phyloP scores from a whole-genome alignment of 2,113 vertebrate genomes.

The Solenodon paradoxus region DNA sequence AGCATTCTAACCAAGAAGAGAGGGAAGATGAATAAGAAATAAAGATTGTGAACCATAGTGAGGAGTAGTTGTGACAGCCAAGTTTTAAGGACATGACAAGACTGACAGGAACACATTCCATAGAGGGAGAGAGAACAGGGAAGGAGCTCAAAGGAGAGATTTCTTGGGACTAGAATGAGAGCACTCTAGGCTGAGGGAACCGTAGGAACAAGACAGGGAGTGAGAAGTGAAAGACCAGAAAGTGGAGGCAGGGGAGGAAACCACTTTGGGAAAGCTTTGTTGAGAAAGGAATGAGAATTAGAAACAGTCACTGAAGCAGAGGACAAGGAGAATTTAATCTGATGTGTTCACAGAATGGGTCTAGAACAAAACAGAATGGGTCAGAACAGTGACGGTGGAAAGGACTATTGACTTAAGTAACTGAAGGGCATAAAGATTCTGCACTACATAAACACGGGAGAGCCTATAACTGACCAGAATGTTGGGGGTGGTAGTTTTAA shows the following conservation, averaged over 20 bases:
- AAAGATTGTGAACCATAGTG: background rate
- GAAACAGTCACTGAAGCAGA: background rate
- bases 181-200: background rate
- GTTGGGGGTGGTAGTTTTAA: no score
- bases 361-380: background rate
- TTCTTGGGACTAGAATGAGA: rapidly evolving
- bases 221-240: background rate
- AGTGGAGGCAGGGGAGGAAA: background rate
- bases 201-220: no score
- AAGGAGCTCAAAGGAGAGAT: no score
- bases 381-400: background rate
- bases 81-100: rapidly evolving
- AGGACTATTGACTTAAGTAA: background rate
- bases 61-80: background rate
- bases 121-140: background rate
- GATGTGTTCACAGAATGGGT: background rate
- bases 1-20: background rate
- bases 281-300: background rate
- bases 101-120: background rate
- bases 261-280: background rate
- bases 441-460: rapidly evolving
- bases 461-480: no score
- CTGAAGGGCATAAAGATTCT: background rate
- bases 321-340: background rate
- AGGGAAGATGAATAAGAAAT: background rate